A percentile compares a stretch with the other conserved stretches of the same genome.
Evolutionary conservation across 2,113 vertebrate genomes (phyloP).

Genomic region (Delphinapterus leucas): DNA sequence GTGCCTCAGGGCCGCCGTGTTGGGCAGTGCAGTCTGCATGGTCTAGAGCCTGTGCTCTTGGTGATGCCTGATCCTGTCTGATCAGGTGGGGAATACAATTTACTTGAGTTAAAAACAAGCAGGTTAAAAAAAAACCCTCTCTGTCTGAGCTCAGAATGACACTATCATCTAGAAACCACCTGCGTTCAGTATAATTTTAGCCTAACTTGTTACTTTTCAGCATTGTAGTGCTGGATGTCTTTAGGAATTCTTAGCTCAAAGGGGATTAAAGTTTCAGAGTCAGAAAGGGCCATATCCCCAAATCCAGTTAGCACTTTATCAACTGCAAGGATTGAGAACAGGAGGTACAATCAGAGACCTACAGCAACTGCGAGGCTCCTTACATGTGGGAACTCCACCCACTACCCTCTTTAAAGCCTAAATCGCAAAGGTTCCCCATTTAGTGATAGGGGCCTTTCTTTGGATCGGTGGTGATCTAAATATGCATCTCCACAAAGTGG

Average conservation of each 20-base stretch:
- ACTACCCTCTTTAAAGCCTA: rapidly evolving
- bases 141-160: not conserved
- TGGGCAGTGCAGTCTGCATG: rapidly evolving
- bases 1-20: rapidly evolving
- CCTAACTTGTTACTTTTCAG: not conserved
- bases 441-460: rapidly evolving
- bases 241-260: not conserved
- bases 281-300: not conserved
- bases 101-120: not conserved
- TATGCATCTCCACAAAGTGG: rapidly evolving
- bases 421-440: rapidly evolving
- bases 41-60: rapidly evolving
- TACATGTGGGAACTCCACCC: rapidly evolving
- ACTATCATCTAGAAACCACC: rapidly evolving
- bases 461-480: rapidly evolving
- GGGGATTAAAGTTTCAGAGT: not conserved
- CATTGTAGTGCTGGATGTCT: not conserved
- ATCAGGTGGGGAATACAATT: rapidly evolving
- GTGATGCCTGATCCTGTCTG: rapidly evolving
- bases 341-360: not conserved
- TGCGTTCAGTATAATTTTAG: rapidly evolving
- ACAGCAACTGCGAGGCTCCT: rapidly evolving
- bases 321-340: rapidly evolving
- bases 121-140: not conserved
- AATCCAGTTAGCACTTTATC: rapidly evolving